Evolutionary conservation across 2,888 invertebrate genomes (phyloP).

Genomic region (Chrysolina haemoptera): DNA sequence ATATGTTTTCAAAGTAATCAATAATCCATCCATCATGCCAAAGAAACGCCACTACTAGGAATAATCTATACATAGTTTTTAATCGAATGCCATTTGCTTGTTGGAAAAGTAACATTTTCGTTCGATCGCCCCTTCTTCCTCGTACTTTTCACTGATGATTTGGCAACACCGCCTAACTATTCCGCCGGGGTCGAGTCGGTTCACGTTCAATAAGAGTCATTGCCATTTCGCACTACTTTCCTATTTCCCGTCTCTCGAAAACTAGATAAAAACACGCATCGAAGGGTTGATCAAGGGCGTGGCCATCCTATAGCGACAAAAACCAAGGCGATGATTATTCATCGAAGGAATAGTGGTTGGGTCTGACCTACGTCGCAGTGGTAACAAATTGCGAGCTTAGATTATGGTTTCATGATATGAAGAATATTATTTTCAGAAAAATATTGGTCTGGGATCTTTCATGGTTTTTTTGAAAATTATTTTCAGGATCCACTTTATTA

Average conservation of each 20-base stretch:
- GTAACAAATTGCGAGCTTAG: background rate
- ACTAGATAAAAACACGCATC: constrained; percentile 33
- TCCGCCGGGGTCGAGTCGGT: constrained; percentile 67
- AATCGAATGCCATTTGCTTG: too few relatives aligned
- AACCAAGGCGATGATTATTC: background rate
- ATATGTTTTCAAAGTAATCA: too few relatives aligned
- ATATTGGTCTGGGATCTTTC: too few relatives aligned
- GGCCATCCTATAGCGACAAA: constrained; percentile 1
- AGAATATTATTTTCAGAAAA: too few relatives aligned
- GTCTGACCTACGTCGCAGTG: background rate
- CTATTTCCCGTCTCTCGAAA: constrained; percentile 39
- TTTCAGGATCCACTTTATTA: too few relatives aligned
- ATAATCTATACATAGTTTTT: too few relatives aligned
- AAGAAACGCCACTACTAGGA: too few relatives aligned
- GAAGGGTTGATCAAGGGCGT: constrained; percentile 37
- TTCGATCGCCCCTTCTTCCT: background rate
- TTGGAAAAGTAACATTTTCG: too few relatives aligned
- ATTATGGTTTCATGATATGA: too few relatives aligned
- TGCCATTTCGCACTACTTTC: constrained; percentile 62
- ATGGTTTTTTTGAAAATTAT: too few relatives aligned
- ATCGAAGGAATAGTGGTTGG: background rate
- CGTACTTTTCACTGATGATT: background rate
- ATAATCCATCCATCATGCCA: too few relatives aligned
- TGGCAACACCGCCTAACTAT: constrained; percentile 40
- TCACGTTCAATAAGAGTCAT: constrained; percentile 74